Conservation (phyloP, 1,140 invertebrate genomes). For the Drosophila chauvacae region DNA sequence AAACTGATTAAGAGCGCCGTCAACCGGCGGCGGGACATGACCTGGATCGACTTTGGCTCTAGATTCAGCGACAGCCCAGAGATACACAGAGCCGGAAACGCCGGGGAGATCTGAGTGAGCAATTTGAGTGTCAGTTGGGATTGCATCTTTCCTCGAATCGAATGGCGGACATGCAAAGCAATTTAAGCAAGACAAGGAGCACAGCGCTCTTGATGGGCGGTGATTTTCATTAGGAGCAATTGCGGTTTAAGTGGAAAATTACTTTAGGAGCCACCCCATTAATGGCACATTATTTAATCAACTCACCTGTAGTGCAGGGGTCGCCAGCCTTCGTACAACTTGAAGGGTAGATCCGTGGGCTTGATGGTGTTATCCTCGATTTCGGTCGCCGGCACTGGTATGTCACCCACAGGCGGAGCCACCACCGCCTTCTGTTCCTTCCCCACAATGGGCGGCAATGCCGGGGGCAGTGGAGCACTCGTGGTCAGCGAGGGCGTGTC, state of each 20-base stretch:
- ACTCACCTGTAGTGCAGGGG: slow-evolving; percentile 79
- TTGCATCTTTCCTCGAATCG: slow-evolving; percentile 39
- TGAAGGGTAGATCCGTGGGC: slow-evolving; percentile 58
- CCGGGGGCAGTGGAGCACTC: slow-evolving; percentile 3
- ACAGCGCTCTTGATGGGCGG: slow-evolving; percentile 12
- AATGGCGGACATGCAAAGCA: slow-evolving; percentile 56
- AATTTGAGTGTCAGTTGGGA: slow-evolving; percentile 53
- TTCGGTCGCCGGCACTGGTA: slow-evolving; percentile 46
- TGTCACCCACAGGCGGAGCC: slow-evolving; percentile 66
- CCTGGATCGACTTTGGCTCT: slow-evolving; percentile 22
- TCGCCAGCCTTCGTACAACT: slow-evolving; percentile 78
- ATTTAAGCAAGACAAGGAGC: slow-evolving; percentile 35
- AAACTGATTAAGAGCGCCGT: slow-evolving; percentile 20
- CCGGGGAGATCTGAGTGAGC: slow-evolving; percentile 41
- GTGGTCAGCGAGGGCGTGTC: slow-evolving; percentile 19
- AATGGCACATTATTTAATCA: slow-evolving; percentile 4
- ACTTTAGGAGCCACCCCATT: neutral
- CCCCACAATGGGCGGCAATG: slow-evolving; percentile 10
- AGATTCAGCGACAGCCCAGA: slow-evolving; percentile 3
- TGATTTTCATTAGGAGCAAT: slow-evolving; percentile 57
- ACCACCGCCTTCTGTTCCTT: slow-evolving; percentile 10
- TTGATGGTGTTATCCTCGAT: slow-evolving; percentile 41
- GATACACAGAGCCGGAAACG: slow-evolving; percentile 44
- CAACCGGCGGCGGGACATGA: slow-evolving; percentile 10
- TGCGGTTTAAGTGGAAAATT: slow-evolving; percentile 49